phyloP scores from a whole-genome alignment of 2,888 invertebrate species.

The Acrobasis suavella region DNA sequence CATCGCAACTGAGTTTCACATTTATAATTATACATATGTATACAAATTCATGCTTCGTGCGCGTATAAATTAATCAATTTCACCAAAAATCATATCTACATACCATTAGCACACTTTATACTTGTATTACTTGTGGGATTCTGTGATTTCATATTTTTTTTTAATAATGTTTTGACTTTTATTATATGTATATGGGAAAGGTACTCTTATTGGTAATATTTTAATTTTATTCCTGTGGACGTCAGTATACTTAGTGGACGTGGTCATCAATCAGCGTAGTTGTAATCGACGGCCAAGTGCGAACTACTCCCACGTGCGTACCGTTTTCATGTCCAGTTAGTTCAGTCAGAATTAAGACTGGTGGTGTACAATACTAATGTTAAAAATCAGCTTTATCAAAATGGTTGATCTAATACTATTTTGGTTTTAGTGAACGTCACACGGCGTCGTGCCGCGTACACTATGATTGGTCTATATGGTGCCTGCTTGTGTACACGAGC shows the following conservation, averaged over 20 bases:
- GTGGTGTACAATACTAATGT: background rate
- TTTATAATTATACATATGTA: constrained; percentile 15
- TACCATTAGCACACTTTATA: constrained; percentile 1
- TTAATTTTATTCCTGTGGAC: constrained; percentile 8
- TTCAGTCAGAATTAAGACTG: constrained; percentile 17
- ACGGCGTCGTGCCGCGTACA: constrained; percentile 37
- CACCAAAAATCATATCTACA: constrained; percentile 27
- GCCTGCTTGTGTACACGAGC: constrained; percentile 43
- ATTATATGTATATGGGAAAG: too few relatives aligned
- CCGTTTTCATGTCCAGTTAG: constrained; percentile 34
- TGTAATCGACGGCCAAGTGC: constrained; percentile 36
- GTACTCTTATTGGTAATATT: background rate
- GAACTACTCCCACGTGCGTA: constrained; percentile 34
- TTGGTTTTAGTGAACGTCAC: constrained; percentile 55
- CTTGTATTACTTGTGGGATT: background rate
- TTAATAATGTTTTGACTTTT: too few relatives aligned
- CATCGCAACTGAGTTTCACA: too few relatives aligned
- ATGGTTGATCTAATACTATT: constrained; percentile 52
- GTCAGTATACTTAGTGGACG: constrained; percentile 25
- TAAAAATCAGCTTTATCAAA: constrained; percentile 38
- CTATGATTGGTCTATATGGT: constrained; percentile 32
- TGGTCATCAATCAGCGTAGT: constrained; percentile 32
- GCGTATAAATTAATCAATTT: constrained; percentile 31
- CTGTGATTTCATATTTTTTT: background rate
- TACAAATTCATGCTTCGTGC: constrained; percentile 39